phyloP scores from a whole-genome alignment of 1,140 invertebrate genomes.

The Drosophila oshimai region DNA sequence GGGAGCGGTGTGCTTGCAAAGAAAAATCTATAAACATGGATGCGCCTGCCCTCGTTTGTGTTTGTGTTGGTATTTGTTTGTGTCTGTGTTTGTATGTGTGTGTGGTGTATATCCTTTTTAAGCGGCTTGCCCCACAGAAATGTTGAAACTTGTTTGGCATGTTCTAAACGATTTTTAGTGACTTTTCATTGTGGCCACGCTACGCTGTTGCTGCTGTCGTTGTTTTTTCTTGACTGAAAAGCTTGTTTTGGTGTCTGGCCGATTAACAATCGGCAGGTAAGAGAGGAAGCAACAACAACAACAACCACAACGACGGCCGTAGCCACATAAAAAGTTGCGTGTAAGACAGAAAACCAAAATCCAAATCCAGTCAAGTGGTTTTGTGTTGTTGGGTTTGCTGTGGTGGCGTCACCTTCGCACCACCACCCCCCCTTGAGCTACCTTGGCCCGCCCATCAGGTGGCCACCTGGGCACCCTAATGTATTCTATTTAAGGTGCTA shows the following conservation, averaged over 20 bases:
- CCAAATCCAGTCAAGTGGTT: conserved; percentile 52
- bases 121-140: conserved; percentile 55
- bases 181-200: conserved; percentile 44
- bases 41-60: conserved; percentile 66
- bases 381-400: conserved; percentile 1
- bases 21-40: conserved; percentile 71
- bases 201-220: conserved; percentile 21
- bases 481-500: conserved; percentile 55
- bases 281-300: conserved; percentile 34
- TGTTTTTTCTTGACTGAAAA: conserved; percentile 33
- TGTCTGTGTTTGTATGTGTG: background rate
- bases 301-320: conserved; percentile 26
- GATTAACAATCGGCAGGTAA: conserved; percentile 66
- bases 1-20: conserved; percentile 7
- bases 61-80: conserved; percentile 8
- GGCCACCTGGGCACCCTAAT: conserved; percentile 46
- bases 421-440: background rate
- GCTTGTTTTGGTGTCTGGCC: conserved; percentile 75
- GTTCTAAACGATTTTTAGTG: conserved; percentile 71
- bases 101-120: conserved; percentile 65
- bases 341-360: conserved; percentile 17
- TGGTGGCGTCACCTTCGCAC: conserved; percentile 33
- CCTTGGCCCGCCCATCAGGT: background rate
- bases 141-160: conserved; percentile 74
- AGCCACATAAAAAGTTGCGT: conserved; percentile 51